These are phyloP conservation scores for Acleris sparsana DNA, from an alignment of 2,888 invertebrate species.

Conservation along the genomic window DNA sequence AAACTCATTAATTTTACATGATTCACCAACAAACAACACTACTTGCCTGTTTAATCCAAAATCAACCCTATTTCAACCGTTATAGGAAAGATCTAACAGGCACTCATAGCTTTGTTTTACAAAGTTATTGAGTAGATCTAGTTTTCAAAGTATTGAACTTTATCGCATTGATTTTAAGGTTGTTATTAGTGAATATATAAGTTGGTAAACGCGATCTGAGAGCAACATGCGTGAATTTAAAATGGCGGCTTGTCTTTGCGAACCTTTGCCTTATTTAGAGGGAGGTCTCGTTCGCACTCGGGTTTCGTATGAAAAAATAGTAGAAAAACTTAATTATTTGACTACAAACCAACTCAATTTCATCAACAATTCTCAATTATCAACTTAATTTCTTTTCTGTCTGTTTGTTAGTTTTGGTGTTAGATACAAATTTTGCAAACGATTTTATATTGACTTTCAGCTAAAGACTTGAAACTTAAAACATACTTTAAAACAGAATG, in stretches of 20 bases:
- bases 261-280: background rate
- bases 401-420: too few species aligned
- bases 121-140: background rate
- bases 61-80: background rate
- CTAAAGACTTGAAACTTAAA: too few species aligned
- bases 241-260: constrained; percentile 7
- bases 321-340: too few species aligned
- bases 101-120: background rate
- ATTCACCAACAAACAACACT: background rate
- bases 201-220: constrained; percentile 2
- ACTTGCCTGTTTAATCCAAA: background rate
- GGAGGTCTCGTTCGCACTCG: background rate
- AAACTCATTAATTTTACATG: constrained; percentile 7
- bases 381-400: too few species aligned
- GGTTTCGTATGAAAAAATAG: too few species aligned
- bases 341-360: too few species aligned
- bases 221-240: constrained; percentile 6
- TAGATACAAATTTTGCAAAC: too few species aligned
- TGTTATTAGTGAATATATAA: background rate
- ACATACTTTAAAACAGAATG: too few species aligned
- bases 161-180: background rate
- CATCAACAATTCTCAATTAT: too few species aligned
- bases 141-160: background rate
- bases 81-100: background rate
- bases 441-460: too few species aligned